Base-by-base conservation (phyloP, 1,140 invertebrate genomes). In the Zophobas morio region DNA sequence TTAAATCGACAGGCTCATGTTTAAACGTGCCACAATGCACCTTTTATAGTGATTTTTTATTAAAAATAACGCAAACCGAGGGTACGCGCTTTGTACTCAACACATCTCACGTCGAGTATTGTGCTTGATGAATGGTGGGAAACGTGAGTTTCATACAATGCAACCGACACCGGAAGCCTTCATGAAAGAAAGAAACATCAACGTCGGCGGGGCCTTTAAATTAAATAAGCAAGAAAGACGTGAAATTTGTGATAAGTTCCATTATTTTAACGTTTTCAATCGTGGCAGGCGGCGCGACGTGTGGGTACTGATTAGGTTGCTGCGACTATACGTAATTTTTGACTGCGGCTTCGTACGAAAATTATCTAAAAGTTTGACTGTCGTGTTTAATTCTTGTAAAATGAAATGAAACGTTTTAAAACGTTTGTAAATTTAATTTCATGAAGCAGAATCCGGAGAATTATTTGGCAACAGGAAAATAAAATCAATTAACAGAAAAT, bases 81-180 rank as follows among this genome's bases (percentile, higher is more conserved):
- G 53, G 66, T 70, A 34, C 36, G 34, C 42, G 63, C 53, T 53
- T 70, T 72, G 63, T 77, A 57, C 70, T 70, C 75, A 76, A 63
- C 75, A 72, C 63, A 70, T 77, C 75, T 71, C 73, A 60, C 73
- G 73, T 75, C 53, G 37, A 72, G 33, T 77, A 77, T 77, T 77
- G 75, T 77, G 51, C 60, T 42, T 76, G 75, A 76, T 76, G 75
- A 76, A 76, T 76, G 75, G 75, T 70, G 75, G 2, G 63, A 70
- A 70, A 76, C 75, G 75, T 76, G 75, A 76, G 63, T 33, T 40
- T 56, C 46, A 56, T 77, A 72, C 75, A 56, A 76, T 77, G 70
- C 49, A 70, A 77, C 75, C 56, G 70, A 46, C 66, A 39, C 66
- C 63, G 66, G 66, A 77, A 77, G 53, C 63, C 53, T 37, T 74